Percentiles rank a stretch among this genome's conserved stretches.
These are phyloP conservation scores for Neuroscelio doddi DNA, from an alignment of 2,888 invertebrate species.

Conservation along the genomic window DNA sequence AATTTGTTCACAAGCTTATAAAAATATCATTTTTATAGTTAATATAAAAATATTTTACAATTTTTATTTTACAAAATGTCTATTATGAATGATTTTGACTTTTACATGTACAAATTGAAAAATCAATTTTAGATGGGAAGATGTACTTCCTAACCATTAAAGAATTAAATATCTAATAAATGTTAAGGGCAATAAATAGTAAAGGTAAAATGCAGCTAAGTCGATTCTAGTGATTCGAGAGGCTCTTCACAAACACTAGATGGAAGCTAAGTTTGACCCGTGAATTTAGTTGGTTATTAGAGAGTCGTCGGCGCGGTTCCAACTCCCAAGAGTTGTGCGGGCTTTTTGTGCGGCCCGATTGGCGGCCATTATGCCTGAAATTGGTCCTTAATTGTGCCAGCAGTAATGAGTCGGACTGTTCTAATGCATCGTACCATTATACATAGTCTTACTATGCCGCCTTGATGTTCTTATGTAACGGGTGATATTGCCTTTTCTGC, in stretches of 20 bases:
- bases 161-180: no score
- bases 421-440: conserved; percentile 63
- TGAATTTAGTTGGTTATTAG: conserved; percentile 64
- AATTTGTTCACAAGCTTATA: no score
- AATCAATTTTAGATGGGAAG: no score
- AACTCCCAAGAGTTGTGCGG: conserved; percentile 48
- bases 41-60: no score
- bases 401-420: conserved; percentile 67
- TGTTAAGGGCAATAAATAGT: no score
- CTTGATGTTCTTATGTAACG: conserved; percentile 54
- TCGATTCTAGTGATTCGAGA: conserved; percentile 37
- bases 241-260: conserved; percentile 46
- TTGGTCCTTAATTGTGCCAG: conserved; percentile 70
- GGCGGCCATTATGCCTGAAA: conserved; percentile 67
- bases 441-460: conserved; percentile 47
- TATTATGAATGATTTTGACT: no score
- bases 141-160: no score
- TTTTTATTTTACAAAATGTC: no score
- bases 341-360: conserved; percentile 66
- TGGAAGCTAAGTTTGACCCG: conserved; percentile 47
- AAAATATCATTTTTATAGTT: no score
- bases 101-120: no score
- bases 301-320: conserved; percentile 57
- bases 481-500: conserved; percentile 44
- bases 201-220: no score